A percentile compares a stretch with the other conserved stretches of the same genome.
Evolutionary conservation across 2,113 vertebrate genomes (phyloP).

Genomic region (Hypocryptadius cinnamomeus): DNA sequence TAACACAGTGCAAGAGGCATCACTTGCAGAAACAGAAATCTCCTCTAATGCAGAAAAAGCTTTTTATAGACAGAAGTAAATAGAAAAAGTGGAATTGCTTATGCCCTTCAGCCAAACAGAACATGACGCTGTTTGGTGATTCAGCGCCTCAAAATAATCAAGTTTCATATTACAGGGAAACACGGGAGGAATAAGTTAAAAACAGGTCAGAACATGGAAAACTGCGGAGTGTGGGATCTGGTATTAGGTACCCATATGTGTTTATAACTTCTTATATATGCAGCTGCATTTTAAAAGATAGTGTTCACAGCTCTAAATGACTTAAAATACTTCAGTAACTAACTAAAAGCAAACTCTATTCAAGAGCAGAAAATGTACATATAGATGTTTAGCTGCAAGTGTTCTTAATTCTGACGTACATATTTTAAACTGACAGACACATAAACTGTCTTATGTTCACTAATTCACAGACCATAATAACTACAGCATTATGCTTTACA

Average conservation of each 20-base stretch:
- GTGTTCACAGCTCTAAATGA: not conserved
- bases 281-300: conserved; percentile 13
- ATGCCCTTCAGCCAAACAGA: conserved; percentile 16
- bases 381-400: not conserved
- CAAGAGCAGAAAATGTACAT: not conserved
- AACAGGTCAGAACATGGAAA: conserved; percentile 10
- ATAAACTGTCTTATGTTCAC: not conserved
- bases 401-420: not conserved
- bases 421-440: not conserved
- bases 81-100: not conserved
- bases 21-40: not conserved
- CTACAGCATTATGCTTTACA: not conserved
- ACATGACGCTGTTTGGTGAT: not conserved
- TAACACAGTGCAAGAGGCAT: not conserved
- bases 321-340: not conserved
- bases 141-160: conserved; percentile 13
- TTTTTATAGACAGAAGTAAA: conserved; percentile 4
- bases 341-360: not conserved
- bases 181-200: conserved; percentile 13
- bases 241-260: not conserved
- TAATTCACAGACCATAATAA: not conserved
- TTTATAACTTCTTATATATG: not conserved
- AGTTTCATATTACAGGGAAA: not conserved
- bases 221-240: not conserved
- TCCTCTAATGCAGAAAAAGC: not conserved